Conservation (phyloP, 2,888 invertebrate genomes). For the Cryptocheilus praepositus region DNA sequence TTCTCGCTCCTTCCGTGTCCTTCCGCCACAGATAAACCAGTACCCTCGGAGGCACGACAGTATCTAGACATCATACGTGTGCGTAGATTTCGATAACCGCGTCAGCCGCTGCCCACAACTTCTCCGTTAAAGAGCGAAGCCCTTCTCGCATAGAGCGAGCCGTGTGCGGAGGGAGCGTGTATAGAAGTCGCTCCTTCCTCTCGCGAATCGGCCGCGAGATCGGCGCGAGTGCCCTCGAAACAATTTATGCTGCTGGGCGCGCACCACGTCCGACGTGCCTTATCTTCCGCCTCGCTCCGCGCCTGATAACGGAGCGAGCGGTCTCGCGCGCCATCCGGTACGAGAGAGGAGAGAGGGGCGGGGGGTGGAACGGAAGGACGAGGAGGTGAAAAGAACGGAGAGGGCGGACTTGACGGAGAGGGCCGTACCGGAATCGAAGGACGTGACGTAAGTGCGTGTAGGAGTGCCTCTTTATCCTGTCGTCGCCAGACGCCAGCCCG, state of each 20-base stretch:
- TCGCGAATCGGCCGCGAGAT: slow-evolving; percentile 52
- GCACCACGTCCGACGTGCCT: slow-evolving; percentile 68
- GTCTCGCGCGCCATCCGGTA: slow-evolving; percentile 40
- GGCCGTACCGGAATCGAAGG: slow-evolving; percentile 49
- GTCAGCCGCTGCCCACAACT: too few species aligned
- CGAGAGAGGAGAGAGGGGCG: slow-evolving; percentile 1
- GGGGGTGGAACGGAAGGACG: not conserved
- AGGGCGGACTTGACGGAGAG: slow-evolving; percentile 19
- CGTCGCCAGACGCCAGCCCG: slow-evolving; percentile 60
- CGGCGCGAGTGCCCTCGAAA: slow-evolving; percentile 63
- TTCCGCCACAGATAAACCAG: too few species aligned
- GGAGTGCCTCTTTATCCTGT: slow-evolving; percentile 68
- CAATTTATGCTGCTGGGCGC: slow-evolving; percentile 67
- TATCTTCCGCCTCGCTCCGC: slow-evolving; percentile 58
- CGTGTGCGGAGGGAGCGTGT: too few species aligned
- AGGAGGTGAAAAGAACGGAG: slow-evolving; percentile 17
- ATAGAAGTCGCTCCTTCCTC: slow-evolving; percentile 6
- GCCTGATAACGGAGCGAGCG: slow-evolving; percentile 60
- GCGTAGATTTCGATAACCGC: too few species aligned
- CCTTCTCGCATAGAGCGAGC: too few species aligned
- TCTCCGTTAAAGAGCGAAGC: too few species aligned
- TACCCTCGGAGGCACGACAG: too few species aligned
- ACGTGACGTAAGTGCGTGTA: slow-evolving; percentile 68
- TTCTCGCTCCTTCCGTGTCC: too few species aligned
- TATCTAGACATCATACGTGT: too few species aligned